These are phyloP conservation scores for Metalampra italica DNA, from an alignment of 2,888 invertebrate genomes.

Conservation along the genomic window DNA sequence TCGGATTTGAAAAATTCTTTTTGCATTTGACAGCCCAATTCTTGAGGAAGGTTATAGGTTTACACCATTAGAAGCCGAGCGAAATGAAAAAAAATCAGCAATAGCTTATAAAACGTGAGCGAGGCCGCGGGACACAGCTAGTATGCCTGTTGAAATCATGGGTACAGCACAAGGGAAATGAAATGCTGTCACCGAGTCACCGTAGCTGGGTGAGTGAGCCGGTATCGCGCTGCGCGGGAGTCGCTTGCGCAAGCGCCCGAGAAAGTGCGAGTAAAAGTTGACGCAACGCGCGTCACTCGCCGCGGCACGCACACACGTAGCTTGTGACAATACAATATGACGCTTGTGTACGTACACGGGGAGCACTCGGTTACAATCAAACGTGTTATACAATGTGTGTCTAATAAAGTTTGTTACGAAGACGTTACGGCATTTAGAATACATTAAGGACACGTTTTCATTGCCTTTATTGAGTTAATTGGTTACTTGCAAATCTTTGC, in stretches of 20 bases:
- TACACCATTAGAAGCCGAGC: too few relatives aligned
- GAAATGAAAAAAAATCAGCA: too few relatives aligned
- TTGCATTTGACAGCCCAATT: too few relatives aligned
- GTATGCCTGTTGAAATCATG: background rate
- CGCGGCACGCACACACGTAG: slow-evolving; percentile 29
- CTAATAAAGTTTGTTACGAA: slow-evolving; percentile 40
- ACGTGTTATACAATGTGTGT: slow-evolving; percentile 56
- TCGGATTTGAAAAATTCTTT: too few relatives aligned
- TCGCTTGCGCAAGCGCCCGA: slow-evolving; percentile 75
- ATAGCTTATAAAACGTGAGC: too few relatives aligned
- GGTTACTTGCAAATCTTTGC: slow-evolving; percentile 1
- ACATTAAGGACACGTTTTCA: slow-evolving; percentile 23
- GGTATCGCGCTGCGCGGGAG: slow-evolving; percentile 51
- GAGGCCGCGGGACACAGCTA: background rate
- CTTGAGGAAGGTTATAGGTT: too few relatives aligned
- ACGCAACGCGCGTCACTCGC: slow-evolving; percentile 69
- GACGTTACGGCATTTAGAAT: slow-evolving; percentile 23
- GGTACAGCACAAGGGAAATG: slow-evolving; percentile 35
- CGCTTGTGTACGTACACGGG: slow-evolving; percentile 45
- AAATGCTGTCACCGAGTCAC: slow-evolving; percentile 52
- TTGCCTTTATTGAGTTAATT: slow-evolving; percentile 25
- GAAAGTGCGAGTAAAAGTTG: slow-evolving; percentile 79
- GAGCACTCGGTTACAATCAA: slow-evolving; percentile 60
- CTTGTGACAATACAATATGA: slow-evolving; percentile 11
- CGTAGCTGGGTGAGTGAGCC: slow-evolving; percentile 44